phyloP scores from a whole-genome alignment of 2,797 vertebrate genomes.

The Pseudochirops cupreus region DNA sequence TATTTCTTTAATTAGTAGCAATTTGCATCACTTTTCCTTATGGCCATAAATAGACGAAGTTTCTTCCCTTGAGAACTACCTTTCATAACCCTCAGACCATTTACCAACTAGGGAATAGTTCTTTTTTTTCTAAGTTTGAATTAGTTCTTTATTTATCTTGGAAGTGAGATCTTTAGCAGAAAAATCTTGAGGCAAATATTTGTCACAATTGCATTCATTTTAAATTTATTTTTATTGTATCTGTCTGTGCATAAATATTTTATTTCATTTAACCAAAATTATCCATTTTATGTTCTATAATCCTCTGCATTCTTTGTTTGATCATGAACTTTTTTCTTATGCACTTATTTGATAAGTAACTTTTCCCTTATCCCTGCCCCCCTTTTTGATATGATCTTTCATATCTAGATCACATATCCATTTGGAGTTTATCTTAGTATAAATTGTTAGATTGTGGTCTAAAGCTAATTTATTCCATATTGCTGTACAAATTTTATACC shows the following conservation, averaged over 20 bases:
- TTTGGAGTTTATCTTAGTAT: not conserved
- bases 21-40: not conserved
- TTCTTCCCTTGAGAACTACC: not conserved
- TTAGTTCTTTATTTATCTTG: not conserved
- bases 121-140: not conserved
- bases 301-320: not conserved
- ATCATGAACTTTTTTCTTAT: not conserved
- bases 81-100: not conserved
- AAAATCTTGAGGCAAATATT: not conserved
- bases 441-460: not conserved
- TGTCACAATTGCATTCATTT: not conserved
- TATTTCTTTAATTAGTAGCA: not conserved
- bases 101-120: not conserved
- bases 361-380: not conserved
- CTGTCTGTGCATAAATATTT: not conserved
- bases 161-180: not conserved
- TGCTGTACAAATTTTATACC: not conserved
- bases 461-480: not conserved
- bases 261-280: not conserved
- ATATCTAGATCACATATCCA: not conserved
- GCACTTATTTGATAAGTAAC: not conserved
- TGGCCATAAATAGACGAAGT: not conserved
- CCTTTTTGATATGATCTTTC: not conserved
- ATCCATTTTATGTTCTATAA: not conserved
- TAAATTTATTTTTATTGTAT: not conserved